Conservation (phyloP, 2,888 invertebrate genomes). For the Cephus runcator region DNA sequence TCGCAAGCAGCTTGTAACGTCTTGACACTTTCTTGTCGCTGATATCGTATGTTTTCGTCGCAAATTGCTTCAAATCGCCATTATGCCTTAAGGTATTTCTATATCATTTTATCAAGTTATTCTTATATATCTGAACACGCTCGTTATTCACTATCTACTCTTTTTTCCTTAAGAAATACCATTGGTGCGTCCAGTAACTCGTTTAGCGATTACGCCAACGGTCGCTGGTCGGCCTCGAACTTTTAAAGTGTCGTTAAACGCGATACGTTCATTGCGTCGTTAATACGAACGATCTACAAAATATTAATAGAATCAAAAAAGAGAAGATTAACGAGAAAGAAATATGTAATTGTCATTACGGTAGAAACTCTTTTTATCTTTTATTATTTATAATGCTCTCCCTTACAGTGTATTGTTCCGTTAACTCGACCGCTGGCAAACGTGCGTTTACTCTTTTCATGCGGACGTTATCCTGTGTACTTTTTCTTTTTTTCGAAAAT, state of each 20-base stretch:
- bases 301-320: not conserved
- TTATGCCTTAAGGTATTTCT: not conserved
- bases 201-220: slow-evolving; percentile 39
- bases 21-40: not conserved
- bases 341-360: not conserved
- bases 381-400: not conserved
- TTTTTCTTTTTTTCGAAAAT: not conserved
- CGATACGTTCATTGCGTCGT: slow-evolving; percentile 24
- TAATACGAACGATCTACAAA: not conserved
- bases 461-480: not conserved
- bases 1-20: not conserved
- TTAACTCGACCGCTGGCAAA: not conserved
- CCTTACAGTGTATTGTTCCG: not conserved
- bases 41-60: not conserved
- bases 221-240: slow-evolving; percentile 25
- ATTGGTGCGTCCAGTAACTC: slow-evolving; percentile 29
- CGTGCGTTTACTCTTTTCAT: not conserved
- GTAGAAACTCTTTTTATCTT: not conserved
- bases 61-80: not conserved
- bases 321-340: not conserved
- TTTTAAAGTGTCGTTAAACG: slow-evolving; percentile 31
- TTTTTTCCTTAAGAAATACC: slow-evolving; percentile 28
- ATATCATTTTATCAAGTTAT: not conserved
- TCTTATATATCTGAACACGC: slow-evolving; percentile 17
- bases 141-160: slow-evolving; percentile 36